These are phyloP conservation scores for Sapajus apella DNA, from an alignment of 2,113 vertebrate species.

Conservation along the genomic window DNA sequence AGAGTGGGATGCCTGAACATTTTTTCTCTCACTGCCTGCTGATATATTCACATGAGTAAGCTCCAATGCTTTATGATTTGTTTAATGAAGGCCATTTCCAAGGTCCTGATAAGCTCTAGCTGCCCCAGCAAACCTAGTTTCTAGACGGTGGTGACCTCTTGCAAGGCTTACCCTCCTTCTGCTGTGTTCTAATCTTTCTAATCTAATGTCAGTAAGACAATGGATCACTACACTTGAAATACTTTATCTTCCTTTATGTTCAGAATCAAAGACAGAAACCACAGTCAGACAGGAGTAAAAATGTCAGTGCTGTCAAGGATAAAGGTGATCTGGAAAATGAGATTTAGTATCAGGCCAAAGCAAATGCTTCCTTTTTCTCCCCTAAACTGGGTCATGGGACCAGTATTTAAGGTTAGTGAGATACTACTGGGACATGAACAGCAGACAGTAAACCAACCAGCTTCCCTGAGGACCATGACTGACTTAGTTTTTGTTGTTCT, in stretches of 20 bases:
- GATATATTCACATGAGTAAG: too few species aligned
- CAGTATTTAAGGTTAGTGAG: background rate
- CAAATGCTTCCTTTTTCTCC: background rate
- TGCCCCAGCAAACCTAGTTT: background rate
- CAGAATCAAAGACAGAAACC: background rate
- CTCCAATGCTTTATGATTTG: background rate
- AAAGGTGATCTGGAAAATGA: background rate
- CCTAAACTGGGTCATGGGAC: background rate
- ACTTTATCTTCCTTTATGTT: background rate
- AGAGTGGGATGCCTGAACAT: fast-evolving
- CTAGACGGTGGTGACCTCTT: background rate
- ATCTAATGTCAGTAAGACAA: background rate
- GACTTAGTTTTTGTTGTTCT: background rate
- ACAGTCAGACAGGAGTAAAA: background rate
- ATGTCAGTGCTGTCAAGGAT: background rate
- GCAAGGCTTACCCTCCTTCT: background rate
- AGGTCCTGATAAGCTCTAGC: background rate
- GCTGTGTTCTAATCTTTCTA: background rate
- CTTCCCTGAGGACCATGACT: background rate
- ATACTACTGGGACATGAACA: background rate
- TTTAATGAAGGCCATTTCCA: background rate
- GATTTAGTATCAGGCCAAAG: background rate
- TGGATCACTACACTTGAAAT: background rate
- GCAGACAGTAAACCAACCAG: background rate
- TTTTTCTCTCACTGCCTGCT: background rate